Evolutionary conservation across 2,888 invertebrate genomes (phyloP).

Genomic region (Deilephila elpenor): DNA sequence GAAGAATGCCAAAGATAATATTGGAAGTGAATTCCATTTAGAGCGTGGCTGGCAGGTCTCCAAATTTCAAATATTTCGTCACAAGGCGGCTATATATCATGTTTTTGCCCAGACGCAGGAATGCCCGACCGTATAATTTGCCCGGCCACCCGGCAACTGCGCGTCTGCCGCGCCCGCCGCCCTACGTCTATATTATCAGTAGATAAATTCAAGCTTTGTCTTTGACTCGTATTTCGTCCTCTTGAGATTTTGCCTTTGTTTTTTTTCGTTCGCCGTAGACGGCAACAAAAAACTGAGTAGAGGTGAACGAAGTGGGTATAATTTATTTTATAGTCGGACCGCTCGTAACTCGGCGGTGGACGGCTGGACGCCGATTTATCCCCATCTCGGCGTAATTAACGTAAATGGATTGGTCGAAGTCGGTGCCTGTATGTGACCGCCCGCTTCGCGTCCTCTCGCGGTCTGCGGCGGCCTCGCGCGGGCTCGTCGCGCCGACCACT

Average conservation of each 20-base stretch:
- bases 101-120: slow-evolving; percentile 79
- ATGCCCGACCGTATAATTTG: slow-evolving; percentile 82
- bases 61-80: slow-evolving; percentile 81
- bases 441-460: slow-evolving; percentile 54
- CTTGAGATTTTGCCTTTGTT: slow-evolving; percentile 81
- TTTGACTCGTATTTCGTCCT: slow-evolving; percentile 85
- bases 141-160: slow-evolving; percentile 78
- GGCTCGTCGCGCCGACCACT: slow-evolving; percentile 52
- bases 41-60: slow-evolving; percentile 77
- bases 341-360: slow-evolving; percentile 84
- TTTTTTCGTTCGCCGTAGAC: slow-evolving; percentile 70
- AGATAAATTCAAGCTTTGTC: slow-evolving; percentile 85
- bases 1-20: slow-evolving; percentile 70
- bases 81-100: slow-evolving; percentile 81
- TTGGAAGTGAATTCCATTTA: slow-evolving; percentile 74
- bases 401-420: slow-evolving; percentile 82
- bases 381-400: slow-evolving; percentile 83
- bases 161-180: slow-evolving; percentile 76
- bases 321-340: slow-evolving; percentile 84
- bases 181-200: slow-evolving; percentile 85
- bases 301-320: slow-evolving; percentile 84
- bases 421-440: slow-evolving; percentile 69
- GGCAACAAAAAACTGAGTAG: slow-evolving; percentile 83
- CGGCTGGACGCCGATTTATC: slow-evolving; percentile 84
- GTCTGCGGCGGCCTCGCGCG: slow-evolving; percentile 46